phyloP scores from a whole-genome alignment of 2,888 invertebrate genomes.

The Tachina fera region DNA sequence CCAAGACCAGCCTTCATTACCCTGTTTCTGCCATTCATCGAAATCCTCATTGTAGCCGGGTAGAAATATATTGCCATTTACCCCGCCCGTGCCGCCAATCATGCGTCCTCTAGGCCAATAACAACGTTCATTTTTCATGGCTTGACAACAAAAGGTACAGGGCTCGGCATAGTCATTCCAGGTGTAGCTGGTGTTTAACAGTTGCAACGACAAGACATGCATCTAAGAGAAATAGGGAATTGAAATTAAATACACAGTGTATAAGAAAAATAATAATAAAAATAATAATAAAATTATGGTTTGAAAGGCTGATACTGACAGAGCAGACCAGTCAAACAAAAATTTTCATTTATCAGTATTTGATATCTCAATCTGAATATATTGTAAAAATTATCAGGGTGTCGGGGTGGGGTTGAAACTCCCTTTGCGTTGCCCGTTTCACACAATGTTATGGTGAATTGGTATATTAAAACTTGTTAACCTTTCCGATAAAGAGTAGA shows the following conservation, averaged over 20 bases:
- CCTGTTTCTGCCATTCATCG: constrained; percentile 84
- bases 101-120: constrained; percentile 87
- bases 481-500: too few relatives aligned
- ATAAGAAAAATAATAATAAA: too few relatives aligned
- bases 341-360: too few relatives aligned
- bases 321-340: too few relatives aligned
- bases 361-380: too few relatives aligned
- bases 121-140: constrained; percentile 76
- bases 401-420: too few relatives aligned
- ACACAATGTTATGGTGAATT: too few relatives aligned
- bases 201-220: constrained; percentile 73
- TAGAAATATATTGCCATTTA: constrained; percentile 86
- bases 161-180: constrained; percentile 78
- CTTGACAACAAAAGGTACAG: constrained; percentile 76
- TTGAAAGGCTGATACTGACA: too few relatives aligned
- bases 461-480: too few relatives aligned
- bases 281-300: too few relatives aligned
- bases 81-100: constrained; percentile 86
- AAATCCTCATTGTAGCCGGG: constrained; percentile 85
- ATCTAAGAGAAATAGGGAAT: constrained; percentile 72
- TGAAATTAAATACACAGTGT: background rate
- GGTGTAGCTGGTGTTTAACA: constrained; percentile 75
- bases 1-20: constrained; percentile 85
- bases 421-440: too few relatives aligned
- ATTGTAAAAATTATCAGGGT: too few relatives aligned